These are phyloP conservation scores for Leptoclinus maculatus DNA, from an alignment of 2,797 vertebrate species.

Conservation along the genomic window DNA sequence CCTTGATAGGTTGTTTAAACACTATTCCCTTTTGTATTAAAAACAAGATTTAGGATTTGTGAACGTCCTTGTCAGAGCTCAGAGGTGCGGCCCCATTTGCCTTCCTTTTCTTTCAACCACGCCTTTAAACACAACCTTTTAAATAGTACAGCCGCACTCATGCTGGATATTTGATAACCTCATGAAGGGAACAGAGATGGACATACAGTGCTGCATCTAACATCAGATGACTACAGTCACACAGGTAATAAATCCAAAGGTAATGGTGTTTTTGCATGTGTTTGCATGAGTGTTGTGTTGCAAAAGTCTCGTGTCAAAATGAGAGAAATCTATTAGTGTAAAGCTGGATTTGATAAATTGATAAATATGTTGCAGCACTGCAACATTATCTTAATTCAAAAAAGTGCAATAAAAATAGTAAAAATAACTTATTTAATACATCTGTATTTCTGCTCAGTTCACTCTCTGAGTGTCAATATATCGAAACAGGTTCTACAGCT, in stretches of 20 bases:
- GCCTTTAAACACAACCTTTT: neutral
- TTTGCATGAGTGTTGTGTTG: neutral
- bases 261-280: neutral
- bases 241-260: constrained; percentile 3
- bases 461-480: neutral
- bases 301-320: neutral
- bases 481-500: neutral
- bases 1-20: neutral
- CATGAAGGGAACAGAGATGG: neutral
- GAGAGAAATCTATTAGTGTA: neutral
- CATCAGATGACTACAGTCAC: neutral
- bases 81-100: rapidly evolving
- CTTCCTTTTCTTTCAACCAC: neutral
- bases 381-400: neutral
- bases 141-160: neutral
- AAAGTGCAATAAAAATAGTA: neutral
- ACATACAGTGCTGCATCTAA: neutral
- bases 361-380: neutral
- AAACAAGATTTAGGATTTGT: neutral
- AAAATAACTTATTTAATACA: neutral
- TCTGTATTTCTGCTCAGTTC: neutral
- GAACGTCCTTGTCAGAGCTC: neutral
- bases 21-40: no score
- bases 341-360: neutral
- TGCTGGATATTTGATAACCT: neutral